A percentile compares a stretch with the other conserved stretches of the same genome.
These are phyloP conservation scores for Drosophila yakuba DNA, from an alignment of 1,140 invertebrate species.

Conservation along the genomic window DNA sequence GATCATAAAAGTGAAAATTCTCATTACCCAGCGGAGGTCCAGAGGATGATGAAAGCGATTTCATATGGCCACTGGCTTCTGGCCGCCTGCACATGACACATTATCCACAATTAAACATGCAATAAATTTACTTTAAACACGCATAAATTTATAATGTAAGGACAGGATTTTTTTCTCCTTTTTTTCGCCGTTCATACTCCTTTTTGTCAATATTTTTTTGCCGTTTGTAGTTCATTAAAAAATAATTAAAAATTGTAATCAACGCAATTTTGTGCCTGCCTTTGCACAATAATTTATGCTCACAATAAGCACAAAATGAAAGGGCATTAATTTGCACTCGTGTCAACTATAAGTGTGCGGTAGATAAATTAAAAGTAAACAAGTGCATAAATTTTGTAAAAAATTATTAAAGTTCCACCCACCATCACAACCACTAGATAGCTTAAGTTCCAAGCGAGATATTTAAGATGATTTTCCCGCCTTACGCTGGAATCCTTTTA, in stretches of 20 bases:
- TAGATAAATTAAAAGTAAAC: slow-evolving; percentile 78
- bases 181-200: background rate
- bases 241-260: slow-evolving; percentile 82
- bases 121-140: slow-evolving; percentile 73
- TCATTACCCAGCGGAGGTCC: slow-evolving; percentile 18
- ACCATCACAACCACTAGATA: no score
- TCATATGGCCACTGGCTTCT: slow-evolving; percentile 23
- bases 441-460: background rate
- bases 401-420: slow-evolving; percentile 41
- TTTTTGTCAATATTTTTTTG: slow-evolving; percentile 30
- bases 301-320: slow-evolving; percentile 77
- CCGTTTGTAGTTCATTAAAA: slow-evolving; percentile 74
- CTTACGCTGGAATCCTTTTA: slow-evolving; percentile 49
- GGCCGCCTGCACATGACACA: slow-evolving; percentile 38
- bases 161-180: slow-evolving; percentile 19
- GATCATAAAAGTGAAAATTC: slow-evolving; percentile 69
- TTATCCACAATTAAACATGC: slow-evolving; percentile 69
- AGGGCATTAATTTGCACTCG: slow-evolving; percentile 74
- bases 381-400: slow-evolving; percentile 63
- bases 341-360: slow-evolving; percentile 78
- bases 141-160: slow-evolving; percentile 66
- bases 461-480: slow-evolving; percentile 20
- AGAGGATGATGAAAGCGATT: background rate
- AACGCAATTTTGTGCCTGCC: slow-evolving; percentile 71
- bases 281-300: slow-evolving; percentile 80